Evolutionary conservation across 2,797 vertebrate species (phyloP), one percentile per base, ranked within the genome.

Genomic region (Coreius guichenoti): DNA sequence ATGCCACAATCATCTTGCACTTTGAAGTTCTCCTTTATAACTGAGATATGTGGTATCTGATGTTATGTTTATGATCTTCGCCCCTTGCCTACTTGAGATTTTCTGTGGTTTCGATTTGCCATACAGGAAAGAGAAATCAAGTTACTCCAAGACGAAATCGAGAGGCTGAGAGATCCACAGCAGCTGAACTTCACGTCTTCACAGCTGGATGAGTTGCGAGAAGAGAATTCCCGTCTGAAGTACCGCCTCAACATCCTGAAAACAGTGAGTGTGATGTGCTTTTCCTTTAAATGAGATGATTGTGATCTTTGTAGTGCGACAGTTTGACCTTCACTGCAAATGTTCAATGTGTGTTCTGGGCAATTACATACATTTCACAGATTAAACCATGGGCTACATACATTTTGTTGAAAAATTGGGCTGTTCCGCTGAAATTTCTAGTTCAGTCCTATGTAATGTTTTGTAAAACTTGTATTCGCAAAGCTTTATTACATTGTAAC

Each of bases 161-260:
- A 98, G 82, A 90, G 17, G n/a, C 91, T 99, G 83, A 97, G 96
- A 91, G 96, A 96, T 82, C 93, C 92, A 0, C 91, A 92, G 29
- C 92, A 85, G 72, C 87, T 92, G 74, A 92, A 92, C 83, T 84
- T 75, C 21, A 54, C 92, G 0, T 95, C 96, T 9, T 85, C 95
- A 0, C 93, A 88, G 26, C 90, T 99, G 91, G 95, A 96, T 0
- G 93, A 94, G 17, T 91, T 99, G 87, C 90, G 90, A 61, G 98
- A 98, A 86, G 98, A 99, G 83, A 99, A 99, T 92, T 8, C 94
- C 58, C 96, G 93, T 74, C 95, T 99, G 5, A 97, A 98, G 51
- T 99, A 99, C 82, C 96, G 98, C 0, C 86, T 98, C 73, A 98
- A 97, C 89, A 94, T 98, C 90, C 95, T 99, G 2, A 96, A 88